Evolutionary conservation across 2,888 invertebrate species (phyloP).

Genomic region (Arctia plantaginis): DNA sequence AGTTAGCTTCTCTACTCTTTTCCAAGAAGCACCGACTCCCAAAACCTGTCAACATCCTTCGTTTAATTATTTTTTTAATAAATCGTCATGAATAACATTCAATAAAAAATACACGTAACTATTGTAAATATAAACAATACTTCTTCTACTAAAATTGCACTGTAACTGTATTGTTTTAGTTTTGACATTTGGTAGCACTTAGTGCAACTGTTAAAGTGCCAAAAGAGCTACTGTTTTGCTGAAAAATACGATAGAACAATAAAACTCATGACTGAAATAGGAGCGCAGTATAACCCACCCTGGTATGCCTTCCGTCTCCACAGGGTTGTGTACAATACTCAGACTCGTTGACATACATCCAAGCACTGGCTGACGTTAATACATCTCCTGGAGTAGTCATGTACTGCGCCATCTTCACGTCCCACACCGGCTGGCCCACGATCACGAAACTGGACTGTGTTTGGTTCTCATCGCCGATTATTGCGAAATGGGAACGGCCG

Average conservation of each 20-base stretch:
- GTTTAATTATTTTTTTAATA: not conserved
- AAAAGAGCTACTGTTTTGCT: not conserved
- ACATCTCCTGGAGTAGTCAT: conserved; percentile 87
- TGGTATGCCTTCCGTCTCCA: conserved; percentile 84
- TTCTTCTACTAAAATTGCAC: not conserved
- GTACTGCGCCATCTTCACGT: conserved; percentile 81
- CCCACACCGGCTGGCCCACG: conserved; percentile 88
- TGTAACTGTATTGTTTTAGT: not conserved
- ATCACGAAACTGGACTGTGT: conserved; percentile 86
- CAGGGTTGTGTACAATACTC: conserved; percentile 86
- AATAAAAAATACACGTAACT: no score
- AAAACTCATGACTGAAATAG: not conserved
- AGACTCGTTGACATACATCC: conserved; percentile 87
- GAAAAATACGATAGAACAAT: not conserved
- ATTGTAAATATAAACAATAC: no score
- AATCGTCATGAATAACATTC: not conserved
- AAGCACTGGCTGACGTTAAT: conserved; percentile 86
- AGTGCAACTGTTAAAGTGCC: not conserved
- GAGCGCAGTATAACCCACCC: conserved; percentile 52
- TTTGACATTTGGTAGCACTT: not conserved
- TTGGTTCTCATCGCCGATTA: conserved; percentile 82
- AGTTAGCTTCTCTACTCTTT: conserved; percentile 66
- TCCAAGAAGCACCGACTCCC: conserved; percentile 75
- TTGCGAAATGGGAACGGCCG: conserved; percentile 86
- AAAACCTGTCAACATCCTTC: conserved; percentile 59